Evolutionary conservation across 2,888 invertebrate genomes (phyloP), one percentile per base, ranked within the genome.

Genomic region (Lottia gigantea): DNA sequence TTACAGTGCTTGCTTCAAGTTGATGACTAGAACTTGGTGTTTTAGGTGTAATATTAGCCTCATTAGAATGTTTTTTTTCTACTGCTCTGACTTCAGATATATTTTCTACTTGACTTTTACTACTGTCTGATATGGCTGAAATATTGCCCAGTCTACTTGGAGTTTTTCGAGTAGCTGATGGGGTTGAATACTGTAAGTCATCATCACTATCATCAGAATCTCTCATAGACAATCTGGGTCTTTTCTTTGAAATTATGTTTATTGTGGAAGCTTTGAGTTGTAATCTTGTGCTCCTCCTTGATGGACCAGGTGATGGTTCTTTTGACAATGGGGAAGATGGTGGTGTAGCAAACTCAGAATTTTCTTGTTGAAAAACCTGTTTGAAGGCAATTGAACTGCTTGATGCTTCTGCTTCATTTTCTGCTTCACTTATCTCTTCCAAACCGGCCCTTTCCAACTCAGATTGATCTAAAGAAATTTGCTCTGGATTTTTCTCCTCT

Each of bases 191-290:
- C 23, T 12, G 12, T 14, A 19, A 15, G 19, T 23, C 23, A 19
- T 55, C 55, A 19, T 55, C 23, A 55, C 55, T 55, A 19, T 55
- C 55, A 55, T 55, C 40, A 23, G 55, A 55, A 55, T 55, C 55
- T 19, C 55, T 55, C 55, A 55, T 55, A 23, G 55, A 55, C 23
- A 55, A 11, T 55, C 55, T 40, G 1, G 40, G 55, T 55, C 23
- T 11, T 55, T 55, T 55, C 14, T 19, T 55, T 23, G 19, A 11
- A 55, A 11, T 55, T 23, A 8, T 14, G 19, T 23, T 23, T 55
- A 23, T 55, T 55, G 40, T 40, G 40, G 55, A 23, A 55, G 23
- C 55, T 23, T 55, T 55, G 19, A 23, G 55, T 19, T 19, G 23
- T 23, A 55, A 55, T 55, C 55, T 11, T 23, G 19, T 19, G 23